Evolutionary conservation across 2,888 invertebrate genomes (phyloP).

Genomic region (Euproctis similis): DNA sequence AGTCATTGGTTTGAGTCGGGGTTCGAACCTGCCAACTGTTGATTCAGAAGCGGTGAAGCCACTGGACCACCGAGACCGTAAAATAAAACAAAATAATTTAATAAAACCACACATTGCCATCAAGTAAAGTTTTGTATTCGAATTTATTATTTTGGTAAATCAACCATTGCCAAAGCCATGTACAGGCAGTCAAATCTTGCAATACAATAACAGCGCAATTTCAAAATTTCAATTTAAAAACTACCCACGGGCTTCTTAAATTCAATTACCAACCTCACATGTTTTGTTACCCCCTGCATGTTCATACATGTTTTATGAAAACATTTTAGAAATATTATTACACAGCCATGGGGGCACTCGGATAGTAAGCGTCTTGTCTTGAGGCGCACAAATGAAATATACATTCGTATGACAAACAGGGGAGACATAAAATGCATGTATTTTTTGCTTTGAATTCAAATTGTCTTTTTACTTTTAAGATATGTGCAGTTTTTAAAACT

Average conservation of each 20-base stretch:
- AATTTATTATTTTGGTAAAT: too few species aligned
- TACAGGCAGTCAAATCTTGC: too few species aligned
- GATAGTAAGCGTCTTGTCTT: slow-evolving; percentile 39
- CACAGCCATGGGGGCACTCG: slow-evolving; percentile 30
- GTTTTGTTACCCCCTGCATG: slow-evolving; percentile 37
- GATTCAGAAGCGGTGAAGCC: too few species aligned
- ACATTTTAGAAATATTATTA: slow-evolving; percentile 50
- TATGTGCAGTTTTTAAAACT: slow-evolving; percentile 10
- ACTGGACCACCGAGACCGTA: too few species aligned
- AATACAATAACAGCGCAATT: too few species aligned
- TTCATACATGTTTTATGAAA: slow-evolving; percentile 47
- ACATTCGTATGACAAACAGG: slow-evolving; percentile 35
- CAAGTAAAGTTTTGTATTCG: too few species aligned
- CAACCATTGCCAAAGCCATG: too few species aligned
- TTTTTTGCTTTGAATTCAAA: slow-evolving; percentile 26
- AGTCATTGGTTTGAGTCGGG: too few species aligned
- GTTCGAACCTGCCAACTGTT: too few species aligned
- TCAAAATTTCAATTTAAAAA: slow-evolving; percentile 34
- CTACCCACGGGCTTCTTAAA: slow-evolving; percentile 44
- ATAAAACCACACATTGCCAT: too few species aligned
- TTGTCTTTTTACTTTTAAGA: slow-evolving; percentile 16
- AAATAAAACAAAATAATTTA: too few species aligned
- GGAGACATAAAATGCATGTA: slow-evolving; percentile 25
- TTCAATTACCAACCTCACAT: slow-evolving; percentile 52
- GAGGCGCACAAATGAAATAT: slow-evolving; percentile 36